Base-by-base conservation (phyloP, 2,888 invertebrate genomes). In the Cotesia congregata region DNA sequence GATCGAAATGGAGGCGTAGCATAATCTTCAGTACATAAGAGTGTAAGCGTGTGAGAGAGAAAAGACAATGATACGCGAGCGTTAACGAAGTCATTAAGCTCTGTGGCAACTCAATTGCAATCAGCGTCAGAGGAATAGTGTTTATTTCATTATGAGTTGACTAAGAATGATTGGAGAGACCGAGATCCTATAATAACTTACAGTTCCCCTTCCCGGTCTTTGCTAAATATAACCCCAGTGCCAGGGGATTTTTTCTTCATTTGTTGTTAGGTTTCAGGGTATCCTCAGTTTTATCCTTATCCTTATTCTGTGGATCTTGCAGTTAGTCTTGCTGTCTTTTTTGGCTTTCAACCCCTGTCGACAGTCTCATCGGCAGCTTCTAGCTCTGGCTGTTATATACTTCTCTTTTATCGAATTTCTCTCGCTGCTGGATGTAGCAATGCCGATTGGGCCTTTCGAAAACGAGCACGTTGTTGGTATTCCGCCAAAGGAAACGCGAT, bases 401-500 rank as follows among this genome's bases (percentile, higher is more conserved):
- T 78, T 77, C 78, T 74, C 78, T 81, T 80, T 83, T 80, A 82
- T 83, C 80, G 80, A 83, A 84, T 84, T 83, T 83, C 75, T 77
- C 75, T 83, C 83, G 72, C 83, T 74, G 79, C 80, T 72, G 81
- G 82, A 78, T 68, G 78, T 62, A 64, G 41, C 61, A 73, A 69
- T 15, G 69, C 77, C 75, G 77, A 71, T 76, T 75, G 50, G 50
- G 50, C 9, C 12, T 50, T 68, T 72, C 75, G 30, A 30, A 3
- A 30, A 30, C 72, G 79, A 72, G 72, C 74, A 75, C 74, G 73
- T 81, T 82, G 84, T 85, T 84, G 83, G 83, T 83, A 84, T 85
- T 84, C 83, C 82, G 77, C 77, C 67, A 81, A 82, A 83, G 82
- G 82, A 83, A 84, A 84, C 82, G 79, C 83, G 82, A 84, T 85